Conservation (phyloP, 2,888 invertebrate species). For the Uloborus plumipes region DNA sequence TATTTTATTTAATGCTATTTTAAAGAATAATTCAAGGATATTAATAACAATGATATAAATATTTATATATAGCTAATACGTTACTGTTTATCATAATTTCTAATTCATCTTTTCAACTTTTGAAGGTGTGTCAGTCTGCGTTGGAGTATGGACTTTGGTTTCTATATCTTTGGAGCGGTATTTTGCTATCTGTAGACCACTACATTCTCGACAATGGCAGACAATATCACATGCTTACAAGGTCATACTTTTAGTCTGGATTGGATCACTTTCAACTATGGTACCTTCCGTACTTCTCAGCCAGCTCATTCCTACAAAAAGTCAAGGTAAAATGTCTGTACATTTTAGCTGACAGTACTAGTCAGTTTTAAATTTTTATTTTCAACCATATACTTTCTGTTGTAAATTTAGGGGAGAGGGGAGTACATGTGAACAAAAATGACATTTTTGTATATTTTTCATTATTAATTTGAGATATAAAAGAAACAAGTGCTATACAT, state of each 20-base stretch:
- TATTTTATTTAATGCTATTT: no score
- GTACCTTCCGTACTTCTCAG: slow-evolving; percentile 78
- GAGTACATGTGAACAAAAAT: no score
- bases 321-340: slow-evolving; percentile 67
- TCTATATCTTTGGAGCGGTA: slow-evolving; percentile 84
- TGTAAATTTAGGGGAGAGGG: no score
- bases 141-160: slow-evolving; percentile 83
- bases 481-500: no score
- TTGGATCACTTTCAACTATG: slow-evolving; percentile 78
- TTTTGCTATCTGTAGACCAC: slow-evolving; percentile 83
- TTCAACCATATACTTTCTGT: no score
- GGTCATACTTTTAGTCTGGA: slow-evolving; percentile 79
- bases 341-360: not conserved
- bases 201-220: slow-evolving; percentile 82
- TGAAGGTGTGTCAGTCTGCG: slow-evolving; percentile 82
- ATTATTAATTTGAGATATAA: no score
- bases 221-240: slow-evolving; percentile 82
- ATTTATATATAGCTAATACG: no score
- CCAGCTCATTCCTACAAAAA: slow-evolving; percentile 74
- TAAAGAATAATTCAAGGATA: no score
- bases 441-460: no score
- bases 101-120: slow-evolving; percentile 66
- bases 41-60: no score
- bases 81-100: no score
- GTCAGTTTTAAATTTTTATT: no score